Percentiles rank a stretch among this genome's conserved stretches.
These are phyloP conservation scores for Phyllotreta cruciferae DNA, from an alignment of 2,888 invertebrate genomes.

Conservation along the genomic window DNA sequence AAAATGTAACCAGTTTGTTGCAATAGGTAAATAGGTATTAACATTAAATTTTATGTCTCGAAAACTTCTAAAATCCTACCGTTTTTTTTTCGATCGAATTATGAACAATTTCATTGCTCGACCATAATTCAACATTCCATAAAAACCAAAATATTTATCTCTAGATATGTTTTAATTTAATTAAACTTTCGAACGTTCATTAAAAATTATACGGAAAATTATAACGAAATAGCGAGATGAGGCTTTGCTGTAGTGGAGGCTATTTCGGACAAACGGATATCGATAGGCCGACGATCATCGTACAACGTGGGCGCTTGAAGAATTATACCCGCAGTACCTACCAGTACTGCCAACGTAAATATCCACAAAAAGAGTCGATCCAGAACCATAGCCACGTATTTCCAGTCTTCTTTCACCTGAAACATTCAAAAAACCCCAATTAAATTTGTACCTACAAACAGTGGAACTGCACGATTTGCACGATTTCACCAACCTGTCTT, in stretches of 20 bases:
- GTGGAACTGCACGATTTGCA: too few relatives aligned
- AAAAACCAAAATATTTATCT: neutral
- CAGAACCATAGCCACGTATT: slow-evolving; percentile 97
- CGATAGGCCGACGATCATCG: slow-evolving; percentile 88
- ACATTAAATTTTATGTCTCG: too few relatives aligned
- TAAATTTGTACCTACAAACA: neutral
- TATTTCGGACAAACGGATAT: slow-evolving; percentile 87
- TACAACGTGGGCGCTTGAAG: slow-evolving; percentile 94
- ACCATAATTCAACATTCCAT: neutral
- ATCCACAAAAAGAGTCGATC: slow-evolving; percentile 97
- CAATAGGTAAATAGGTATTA: too few relatives aligned
- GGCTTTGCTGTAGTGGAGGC: slow-evolving; percentile 89
- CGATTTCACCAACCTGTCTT: too few relatives aligned
- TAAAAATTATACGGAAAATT: slow-evolving; percentile 17
- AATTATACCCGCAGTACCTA: slow-evolving; percentile 93
- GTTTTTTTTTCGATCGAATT: too few relatives aligned
- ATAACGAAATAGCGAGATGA: slow-evolving; percentile 63
- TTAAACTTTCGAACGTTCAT: neutral
- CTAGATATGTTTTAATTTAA: neutral
- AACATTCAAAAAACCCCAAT: slow-evolving; percentile 29
- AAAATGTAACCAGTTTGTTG: too few relatives aligned
- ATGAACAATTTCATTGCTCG: too few relatives aligned
- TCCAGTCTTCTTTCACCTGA: slow-evolving; percentile 97
- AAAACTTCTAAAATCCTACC: too few relatives aligned
- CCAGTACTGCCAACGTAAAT: slow-evolving; percentile 93